phyloP scores from a whole-genome alignment of 2,888 invertebrate species.

The Noctua fimbriata region DNA sequence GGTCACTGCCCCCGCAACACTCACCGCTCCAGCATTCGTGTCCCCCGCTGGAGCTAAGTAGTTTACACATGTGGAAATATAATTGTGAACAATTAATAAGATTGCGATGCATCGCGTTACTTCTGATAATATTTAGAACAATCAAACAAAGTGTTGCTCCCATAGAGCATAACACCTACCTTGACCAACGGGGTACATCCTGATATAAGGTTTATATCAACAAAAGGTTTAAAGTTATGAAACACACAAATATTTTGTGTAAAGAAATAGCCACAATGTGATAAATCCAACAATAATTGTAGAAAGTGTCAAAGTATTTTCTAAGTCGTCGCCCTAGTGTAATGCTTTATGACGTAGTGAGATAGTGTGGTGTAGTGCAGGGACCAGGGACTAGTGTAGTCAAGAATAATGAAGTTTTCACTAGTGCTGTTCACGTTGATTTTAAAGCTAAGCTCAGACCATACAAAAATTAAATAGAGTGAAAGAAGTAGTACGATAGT shows the following conservation, averaged over 20 bases:
- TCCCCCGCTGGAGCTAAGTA: conserved; percentile 88
- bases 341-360: conserved; percentile 66
- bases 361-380: conserved; percentile 42
- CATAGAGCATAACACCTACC: conserved; percentile 78
- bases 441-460: conserved; percentile 12
- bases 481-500: not conserved
- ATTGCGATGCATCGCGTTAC: conserved; percentile 46
- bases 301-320: conserved; percentile 69
- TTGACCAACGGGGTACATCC: conserved; percentile 89
- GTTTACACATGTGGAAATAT: conserved; percentile 41
- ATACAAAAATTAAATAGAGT: not conserved
- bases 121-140: conserved; percentile 83
- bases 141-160: conserved; percentile 85
- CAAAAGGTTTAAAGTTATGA: conserved; percentile 74
- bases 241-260: conserved; percentile 63
- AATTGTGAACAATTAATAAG: conserved; percentile 21
- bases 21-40: conserved; percentile 86
- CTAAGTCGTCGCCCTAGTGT: conserved; percentile 67
- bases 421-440: conserved; percentile 19
- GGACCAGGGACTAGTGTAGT: conserved; percentile 21
- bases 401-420: not conserved
- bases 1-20: conserved; percentile 89
- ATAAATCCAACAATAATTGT: conserved; percentile 61
- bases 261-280: conserved; percentile 78
- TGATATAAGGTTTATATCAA: conserved; percentile 77